Conservation (phyloP, 2,797 vertebrate genomes). For the Crenichthys baileyi region DNA sequence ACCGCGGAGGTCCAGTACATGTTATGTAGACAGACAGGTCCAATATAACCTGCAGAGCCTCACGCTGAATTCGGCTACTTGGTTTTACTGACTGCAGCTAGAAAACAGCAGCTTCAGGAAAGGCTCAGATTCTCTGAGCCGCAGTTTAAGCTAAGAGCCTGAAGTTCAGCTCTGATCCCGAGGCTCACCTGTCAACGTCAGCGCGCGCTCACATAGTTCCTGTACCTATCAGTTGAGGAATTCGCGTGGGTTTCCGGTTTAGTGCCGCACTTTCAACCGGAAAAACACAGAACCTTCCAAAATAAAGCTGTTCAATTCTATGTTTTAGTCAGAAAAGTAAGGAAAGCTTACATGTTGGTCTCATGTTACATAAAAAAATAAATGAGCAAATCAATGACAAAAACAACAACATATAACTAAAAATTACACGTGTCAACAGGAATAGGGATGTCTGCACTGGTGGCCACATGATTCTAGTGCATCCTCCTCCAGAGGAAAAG, state of each 20-base stretch:
- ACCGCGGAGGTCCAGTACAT: neutral
- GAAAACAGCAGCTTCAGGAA: neutral
- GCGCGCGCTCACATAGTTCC: neutral
- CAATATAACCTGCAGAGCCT: neutral
- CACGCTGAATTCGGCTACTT: neutral
- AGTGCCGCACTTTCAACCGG: neutral
- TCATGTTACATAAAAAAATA: neutral
- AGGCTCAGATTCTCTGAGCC: neutral
- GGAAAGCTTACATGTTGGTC: neutral
- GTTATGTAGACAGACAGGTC: neutral
- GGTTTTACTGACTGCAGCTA: neutral
- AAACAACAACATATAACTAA: too few species aligned
- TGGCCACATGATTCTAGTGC: too few species aligned
- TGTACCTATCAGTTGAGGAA: neutral
- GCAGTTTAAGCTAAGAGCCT: neutral
- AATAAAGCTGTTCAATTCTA: neutral
- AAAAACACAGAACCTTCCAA: neutral
- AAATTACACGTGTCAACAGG: too few species aligned
- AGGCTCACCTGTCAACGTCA: neutral
- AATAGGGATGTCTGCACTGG: too few species aligned
- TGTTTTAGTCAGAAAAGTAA: neutral
- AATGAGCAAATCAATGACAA: neutral
- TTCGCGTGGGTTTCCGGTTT: neutral
- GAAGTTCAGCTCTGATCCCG: neutral
- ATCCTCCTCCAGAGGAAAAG: too few species aligned